Base-by-base conservation (phyloP, 2,888 invertebrate species). In the Hyalella azteca region DNA sequence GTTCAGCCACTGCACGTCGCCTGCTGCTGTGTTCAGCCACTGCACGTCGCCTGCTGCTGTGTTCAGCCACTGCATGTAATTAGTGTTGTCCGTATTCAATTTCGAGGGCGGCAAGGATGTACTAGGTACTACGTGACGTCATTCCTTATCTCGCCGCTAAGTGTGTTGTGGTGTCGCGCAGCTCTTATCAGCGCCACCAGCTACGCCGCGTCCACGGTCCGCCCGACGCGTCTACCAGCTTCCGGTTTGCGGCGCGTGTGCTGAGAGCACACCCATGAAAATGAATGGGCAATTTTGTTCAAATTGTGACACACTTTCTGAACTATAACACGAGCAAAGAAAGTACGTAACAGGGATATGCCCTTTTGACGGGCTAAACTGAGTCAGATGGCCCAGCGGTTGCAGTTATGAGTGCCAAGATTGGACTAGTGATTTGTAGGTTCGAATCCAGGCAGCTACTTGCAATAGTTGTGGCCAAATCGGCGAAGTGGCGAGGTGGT, bases 61-160 rank as follows among this genome's bases (percentile, higher is more conserved):
- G 45, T 11, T 15, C 15, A 45, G 15, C 45, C 45, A 45, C 66
- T 36, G 32, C 66, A 66, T 66, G 66, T 66, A 32, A 36, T 36
- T 36, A 19, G 19, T 19, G 66, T 66, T 66, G 66, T 66, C 29
- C 19, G 36, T 66, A 66, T 66, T 66, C 66, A 66, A 66, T 66
- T 66, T 66, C 54, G 29, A 29, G 26, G 26, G 54, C 26, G 22
- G 54, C 54, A 54, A 54, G 26, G 54, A 26, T 54, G 54, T 36
- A 32, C 32, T 66, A 66, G 36, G 36, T 66, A 19, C 66, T 66
- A 36, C 19, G 66, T 36, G 36, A 32, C 29, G 36, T 32, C 11
- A 19, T 19, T 32, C 66, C 66, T 29, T 66, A 66, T 66, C 66
- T 32, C 66, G 66, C 19, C 66, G 29, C 66, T 66, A 66, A 66